phyloP scores from a whole-genome alignment of 2,888 invertebrate species.

The Ditula angustiorana region DNA sequence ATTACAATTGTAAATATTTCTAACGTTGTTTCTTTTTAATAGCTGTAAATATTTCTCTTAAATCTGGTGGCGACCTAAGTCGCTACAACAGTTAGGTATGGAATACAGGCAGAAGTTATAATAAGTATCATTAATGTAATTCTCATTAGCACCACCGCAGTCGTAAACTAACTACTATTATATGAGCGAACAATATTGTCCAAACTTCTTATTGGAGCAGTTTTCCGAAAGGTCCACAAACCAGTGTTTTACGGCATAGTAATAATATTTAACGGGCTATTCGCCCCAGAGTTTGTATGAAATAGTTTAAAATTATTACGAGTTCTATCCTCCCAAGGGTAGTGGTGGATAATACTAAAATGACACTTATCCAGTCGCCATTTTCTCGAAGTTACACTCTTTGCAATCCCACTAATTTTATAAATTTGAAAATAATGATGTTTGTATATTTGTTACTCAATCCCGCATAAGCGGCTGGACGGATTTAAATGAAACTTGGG shows the following conservation, averaged over 20 bases:
- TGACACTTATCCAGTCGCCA: conserved; percentile 14
- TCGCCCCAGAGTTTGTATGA: conserved; percentile 12
- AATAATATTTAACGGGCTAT: conserved; percentile 26
- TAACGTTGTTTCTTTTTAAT: no score
- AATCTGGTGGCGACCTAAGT: no score
- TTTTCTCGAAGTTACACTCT: conserved; percentile 9
- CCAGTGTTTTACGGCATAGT: conserved; percentile 10
- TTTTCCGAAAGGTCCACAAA: conserved; percentile 8
- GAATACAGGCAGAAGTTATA: neutral
- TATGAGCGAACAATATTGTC: neutral
- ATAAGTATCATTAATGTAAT: neutral
- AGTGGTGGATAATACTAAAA: conserved; percentile 15
- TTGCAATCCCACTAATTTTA: no score
- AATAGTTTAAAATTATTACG: conserved; percentile 32
- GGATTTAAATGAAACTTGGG: no score
- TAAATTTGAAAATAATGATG: no score
- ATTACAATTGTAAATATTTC: no score
- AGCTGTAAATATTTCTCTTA: no score
- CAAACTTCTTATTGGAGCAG: neutral
- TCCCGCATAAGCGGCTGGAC: no score
- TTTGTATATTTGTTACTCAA: no score
- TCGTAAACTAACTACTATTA: neutral
- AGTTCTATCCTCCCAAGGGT: conserved; percentile 13
- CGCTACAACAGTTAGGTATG: no score
- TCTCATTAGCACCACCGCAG: neutral